A percentile compares a stretch with the other conserved stretches of the same genome.
Conservation (phyloP, 2,888 invertebrate species). For the Bombylius major region DNA sequence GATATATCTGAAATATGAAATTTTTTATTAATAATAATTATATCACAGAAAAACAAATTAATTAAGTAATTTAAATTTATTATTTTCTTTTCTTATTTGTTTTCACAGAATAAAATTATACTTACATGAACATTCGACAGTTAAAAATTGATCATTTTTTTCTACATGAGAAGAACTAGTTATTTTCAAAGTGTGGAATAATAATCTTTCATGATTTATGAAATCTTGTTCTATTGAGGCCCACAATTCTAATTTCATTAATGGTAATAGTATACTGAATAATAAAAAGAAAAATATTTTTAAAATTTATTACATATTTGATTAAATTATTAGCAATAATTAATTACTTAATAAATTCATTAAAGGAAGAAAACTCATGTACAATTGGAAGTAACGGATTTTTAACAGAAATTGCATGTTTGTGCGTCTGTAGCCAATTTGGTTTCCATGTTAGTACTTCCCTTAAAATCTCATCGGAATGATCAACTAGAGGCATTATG, state of each 20-base stretch:
- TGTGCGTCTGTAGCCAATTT: constrained; percentile 49
- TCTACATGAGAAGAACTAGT: neutral
- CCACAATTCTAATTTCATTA: constrained; percentile 30
- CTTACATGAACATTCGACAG: neutral
- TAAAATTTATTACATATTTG: neutral
- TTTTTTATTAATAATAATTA: too few species aligned
- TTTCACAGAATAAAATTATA: neutral
- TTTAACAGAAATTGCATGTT: constrained; percentile 36
- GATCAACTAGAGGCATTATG: constrained; percentile 14
- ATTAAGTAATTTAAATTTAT: too few species aligned
- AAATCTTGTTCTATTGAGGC: constrained; percentile 12
- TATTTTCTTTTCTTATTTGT: too few species aligned
- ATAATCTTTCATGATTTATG: neutral
- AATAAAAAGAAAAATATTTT: neutral
- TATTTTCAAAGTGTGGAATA: constrained; percentile 4
- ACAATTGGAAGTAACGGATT: constrained; percentile 39
- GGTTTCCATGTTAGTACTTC: constrained; percentile 53
- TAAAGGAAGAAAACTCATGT: constrained; percentile 42
- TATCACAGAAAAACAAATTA: neutral
- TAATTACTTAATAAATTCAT: constrained; percentile 45
- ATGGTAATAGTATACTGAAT: constrained; percentile 20
- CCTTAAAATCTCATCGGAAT: constrained; percentile 39
- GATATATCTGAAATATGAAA: too few species aligned
- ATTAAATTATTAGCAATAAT: constrained; percentile 10
- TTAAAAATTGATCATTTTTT: too few species aligned